phyloP scores from a whole-genome alignment of 2,113 vertebrate species.

The Onychostruthus taczanowskii region DNA sequence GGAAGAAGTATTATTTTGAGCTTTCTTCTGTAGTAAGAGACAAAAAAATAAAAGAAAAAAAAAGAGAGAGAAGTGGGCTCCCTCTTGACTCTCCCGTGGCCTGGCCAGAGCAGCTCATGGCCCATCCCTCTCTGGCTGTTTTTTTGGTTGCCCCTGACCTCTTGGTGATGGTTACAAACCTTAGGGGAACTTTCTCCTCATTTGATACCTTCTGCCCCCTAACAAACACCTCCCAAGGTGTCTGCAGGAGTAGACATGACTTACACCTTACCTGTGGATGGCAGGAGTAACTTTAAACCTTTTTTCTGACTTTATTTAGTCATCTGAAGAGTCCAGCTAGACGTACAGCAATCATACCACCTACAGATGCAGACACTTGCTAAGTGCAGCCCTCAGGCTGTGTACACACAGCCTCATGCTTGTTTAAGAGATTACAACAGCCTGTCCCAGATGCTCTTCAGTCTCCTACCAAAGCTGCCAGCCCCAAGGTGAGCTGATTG shows the following conservation, averaged over 20 bases:
- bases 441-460: constrained; percentile 9
- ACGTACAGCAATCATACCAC: not conserved
- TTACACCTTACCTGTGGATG: not conserved
- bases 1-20: not conserved
- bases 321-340: not conserved
- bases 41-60: not conserved
- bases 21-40: not conserved
- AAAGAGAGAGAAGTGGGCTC: not conserved
- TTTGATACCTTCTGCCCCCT: not conserved
- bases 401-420: not conserved
- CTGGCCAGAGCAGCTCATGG: not conserved
- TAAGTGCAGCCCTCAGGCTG: not conserved
- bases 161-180: not conserved
- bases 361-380: not conserved
- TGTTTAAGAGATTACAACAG: not conserved
- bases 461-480: not conserved
- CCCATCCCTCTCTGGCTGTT: not conserved
- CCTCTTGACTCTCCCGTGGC: not conserved
- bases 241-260: not conserved
- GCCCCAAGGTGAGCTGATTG: not conserved
- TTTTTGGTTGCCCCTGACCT: not conserved
- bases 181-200: not conserved
- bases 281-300: not conserved
- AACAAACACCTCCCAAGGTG: not conserved
- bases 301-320: not conserved